These are phyloP conservation scores for Ardeotis arabs DNA, from an alignment of 2,113 vertebrate species.

Conservation along the genomic window DNA sequence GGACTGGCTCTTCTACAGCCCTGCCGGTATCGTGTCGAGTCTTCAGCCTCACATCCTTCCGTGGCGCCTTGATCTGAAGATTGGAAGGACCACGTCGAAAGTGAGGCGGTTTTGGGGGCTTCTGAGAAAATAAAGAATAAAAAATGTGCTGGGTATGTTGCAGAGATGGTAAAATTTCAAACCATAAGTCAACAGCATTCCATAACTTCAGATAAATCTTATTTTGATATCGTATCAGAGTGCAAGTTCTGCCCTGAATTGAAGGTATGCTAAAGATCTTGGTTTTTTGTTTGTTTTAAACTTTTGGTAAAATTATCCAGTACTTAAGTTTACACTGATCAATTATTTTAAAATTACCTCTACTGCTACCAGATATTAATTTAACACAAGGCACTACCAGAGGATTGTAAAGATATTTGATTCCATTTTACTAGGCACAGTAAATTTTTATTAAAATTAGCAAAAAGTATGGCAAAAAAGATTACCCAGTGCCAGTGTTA, in stretches of 20 bases:
- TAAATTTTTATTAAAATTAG: not conserved
- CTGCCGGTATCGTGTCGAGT: not conserved
- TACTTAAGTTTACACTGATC: not conserved
- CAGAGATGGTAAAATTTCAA: not conserved
- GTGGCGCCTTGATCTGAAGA: constrained; percentile 73
- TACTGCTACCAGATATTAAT: not conserved
- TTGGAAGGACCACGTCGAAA: constrained; percentile 77
- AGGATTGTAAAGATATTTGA: not conserved
- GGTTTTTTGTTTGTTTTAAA: not conserved
- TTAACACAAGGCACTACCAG: not conserved
- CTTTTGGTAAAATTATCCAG: not conserved
- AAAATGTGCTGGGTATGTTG: rapidly evolving
- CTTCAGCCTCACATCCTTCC: constrained; percentile 37
- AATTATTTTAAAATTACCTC: not conserved
- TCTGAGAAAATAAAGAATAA: constrained; percentile 26
- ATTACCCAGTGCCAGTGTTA: not conserved
- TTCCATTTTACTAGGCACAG: not conserved
- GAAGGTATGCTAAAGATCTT: not conserved
- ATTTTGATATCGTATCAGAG: not conserved
- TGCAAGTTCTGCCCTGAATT: not conserved
- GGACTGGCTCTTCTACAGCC: not conserved
- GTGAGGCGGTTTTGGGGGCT: constrained; percentile 56
- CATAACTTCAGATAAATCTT: not conserved
- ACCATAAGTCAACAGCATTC: not conserved
- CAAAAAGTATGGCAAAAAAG: not conserved